Percentiles rank a stretch among this genome's conserved stretches.
These are phyloP conservation scores for Sitophilus oryzae DNA, from an alignment of 1,140 invertebrate genomes.

Conservation along the genomic window DNA sequence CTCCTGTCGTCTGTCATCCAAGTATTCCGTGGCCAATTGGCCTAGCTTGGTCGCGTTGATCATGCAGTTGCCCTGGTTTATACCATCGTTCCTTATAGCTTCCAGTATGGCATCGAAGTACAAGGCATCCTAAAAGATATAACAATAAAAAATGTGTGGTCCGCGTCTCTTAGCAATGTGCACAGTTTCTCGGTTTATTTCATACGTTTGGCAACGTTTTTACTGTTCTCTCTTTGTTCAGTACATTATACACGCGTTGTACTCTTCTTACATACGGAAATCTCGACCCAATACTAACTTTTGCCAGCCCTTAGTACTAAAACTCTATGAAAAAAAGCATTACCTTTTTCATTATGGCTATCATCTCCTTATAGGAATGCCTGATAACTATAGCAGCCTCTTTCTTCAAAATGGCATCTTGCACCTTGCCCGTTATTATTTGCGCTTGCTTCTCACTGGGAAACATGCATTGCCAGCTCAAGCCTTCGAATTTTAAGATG, in stretches of 20 bases:
- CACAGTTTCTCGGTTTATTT: too few relatives aligned
- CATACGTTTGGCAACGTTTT: too few relatives aligned
- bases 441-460: slow-evolving; percentile 49
- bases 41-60: slow-evolving; percentile 55
- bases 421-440: slow-evolving; percentile 50
- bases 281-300: too few relatives aligned
- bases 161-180: too few relatives aligned
- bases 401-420: slow-evolving; percentile 52
- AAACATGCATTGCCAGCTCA: slow-evolving; percentile 42
- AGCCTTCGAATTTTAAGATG: slow-evolving; percentile 44
- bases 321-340: background rate
- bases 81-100: slow-evolving; percentile 50
- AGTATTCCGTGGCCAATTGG: slow-evolving; percentile 56
- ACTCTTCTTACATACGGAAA: too few relatives aligned
- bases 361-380: slow-evolving; percentile 53
- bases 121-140: slow-evolving; percentile 50
- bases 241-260: too few relatives aligned
- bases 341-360: slow-evolving; percentile 57
- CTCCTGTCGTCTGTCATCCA: slow-evolving; percentile 53
- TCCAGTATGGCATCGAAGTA: slow-evolving; percentile 55
- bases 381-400: slow-evolving; percentile 54
- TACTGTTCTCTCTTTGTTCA: too few relatives aligned
- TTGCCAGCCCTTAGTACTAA: slow-evolving; percentile 3
- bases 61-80: slow-evolving; percentile 53
- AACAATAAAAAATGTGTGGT: slow-evolving; percentile 15